Conservation (phyloP, 1,140 invertebrate species). For the Oryzaephilus surinamensis region DNA sequence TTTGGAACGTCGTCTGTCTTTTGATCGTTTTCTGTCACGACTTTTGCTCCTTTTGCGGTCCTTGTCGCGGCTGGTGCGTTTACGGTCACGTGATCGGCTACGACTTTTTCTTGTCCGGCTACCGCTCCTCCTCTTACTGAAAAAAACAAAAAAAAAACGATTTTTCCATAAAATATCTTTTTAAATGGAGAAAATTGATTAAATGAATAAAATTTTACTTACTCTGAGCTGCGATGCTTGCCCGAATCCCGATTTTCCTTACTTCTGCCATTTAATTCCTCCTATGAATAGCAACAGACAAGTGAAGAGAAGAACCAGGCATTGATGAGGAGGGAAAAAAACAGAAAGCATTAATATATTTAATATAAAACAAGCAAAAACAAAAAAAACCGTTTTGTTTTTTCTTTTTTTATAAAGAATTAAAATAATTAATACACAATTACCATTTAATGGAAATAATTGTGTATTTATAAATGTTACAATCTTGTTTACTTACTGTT, state of each 20-base stretch:
- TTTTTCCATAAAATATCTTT: neutral
- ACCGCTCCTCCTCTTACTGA: constrained; percentile 14
- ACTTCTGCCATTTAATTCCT: constrained; percentile 45
- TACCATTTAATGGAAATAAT: too few relatives aligned
- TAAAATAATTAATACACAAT: too few relatives aligned
- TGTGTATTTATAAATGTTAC: too few relatives aligned
- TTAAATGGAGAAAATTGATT: constrained; percentile 1
- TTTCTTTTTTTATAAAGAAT: constrained; percentile 1
- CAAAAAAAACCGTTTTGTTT: constrained; percentile 3
- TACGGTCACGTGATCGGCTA: constrained; percentile 9
- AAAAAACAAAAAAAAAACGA: constrained; percentile 1
- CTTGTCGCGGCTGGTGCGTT: constrained; percentile 21
- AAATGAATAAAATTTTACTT: constrained; percentile 33
- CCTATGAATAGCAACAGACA: constrained; percentile 57
- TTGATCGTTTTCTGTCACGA: constrained; percentile 24
- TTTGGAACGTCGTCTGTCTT: constrained; percentile 26
- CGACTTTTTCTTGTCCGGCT: constrained; percentile 6
- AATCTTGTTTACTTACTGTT: neutral
- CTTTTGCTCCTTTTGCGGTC: constrained; percentile 38
- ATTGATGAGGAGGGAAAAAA: constrained; percentile 30
- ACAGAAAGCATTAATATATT: constrained; percentile 34
- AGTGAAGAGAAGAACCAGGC: constrained; percentile 40
- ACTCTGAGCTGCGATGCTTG: constrained; percentile 43
- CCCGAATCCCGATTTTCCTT: constrained; percentile 46
- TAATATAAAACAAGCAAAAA: constrained; percentile 5